phyloP scores from a whole-genome alignment of 2,797 vertebrate genomes.

The Kryptopterus vitreolus region DNA sequence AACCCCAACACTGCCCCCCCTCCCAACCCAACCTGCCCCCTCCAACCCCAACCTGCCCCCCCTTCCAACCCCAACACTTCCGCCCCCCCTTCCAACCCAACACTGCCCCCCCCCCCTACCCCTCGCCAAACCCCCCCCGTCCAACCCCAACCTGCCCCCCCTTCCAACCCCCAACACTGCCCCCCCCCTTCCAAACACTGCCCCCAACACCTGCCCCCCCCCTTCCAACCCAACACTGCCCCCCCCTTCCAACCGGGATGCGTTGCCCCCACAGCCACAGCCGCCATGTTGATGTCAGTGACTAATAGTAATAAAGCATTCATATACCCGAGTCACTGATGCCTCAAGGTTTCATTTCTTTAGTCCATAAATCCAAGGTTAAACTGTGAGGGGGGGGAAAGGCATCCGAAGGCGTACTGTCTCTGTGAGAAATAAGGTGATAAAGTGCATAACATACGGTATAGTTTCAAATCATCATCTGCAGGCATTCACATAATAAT shows the following conservation, averaged over 20 bases:
- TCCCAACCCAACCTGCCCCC: too few species aligned
- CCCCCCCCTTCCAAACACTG: too few species aligned
- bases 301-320: constrained; percentile 8
- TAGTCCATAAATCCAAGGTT: not conserved
- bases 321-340: not conserved
- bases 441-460: not conserved
- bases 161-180: too few species aligned
- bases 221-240: too few species aligned
- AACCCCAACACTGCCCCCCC: too few species aligned
- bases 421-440: not conserved
- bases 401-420: not conserved
- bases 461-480: not conserved
- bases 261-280: not conserved
- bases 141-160: too few species aligned
- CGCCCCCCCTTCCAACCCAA: too few species aligned
- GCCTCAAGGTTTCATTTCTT: constrained; percentile 22
- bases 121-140: too few species aligned
- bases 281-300: constrained; percentile 10
- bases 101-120: too few species aligned
- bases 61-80: too few species aligned
- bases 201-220: too few species aligned
- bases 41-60: too few species aligned
- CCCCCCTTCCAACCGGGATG: not conserved
- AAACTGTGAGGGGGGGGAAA: not conserved
- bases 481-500: not conserved